Conservation (phyloP, 2,113 vertebrate genomes). For the Climacteris rufus region DNA sequence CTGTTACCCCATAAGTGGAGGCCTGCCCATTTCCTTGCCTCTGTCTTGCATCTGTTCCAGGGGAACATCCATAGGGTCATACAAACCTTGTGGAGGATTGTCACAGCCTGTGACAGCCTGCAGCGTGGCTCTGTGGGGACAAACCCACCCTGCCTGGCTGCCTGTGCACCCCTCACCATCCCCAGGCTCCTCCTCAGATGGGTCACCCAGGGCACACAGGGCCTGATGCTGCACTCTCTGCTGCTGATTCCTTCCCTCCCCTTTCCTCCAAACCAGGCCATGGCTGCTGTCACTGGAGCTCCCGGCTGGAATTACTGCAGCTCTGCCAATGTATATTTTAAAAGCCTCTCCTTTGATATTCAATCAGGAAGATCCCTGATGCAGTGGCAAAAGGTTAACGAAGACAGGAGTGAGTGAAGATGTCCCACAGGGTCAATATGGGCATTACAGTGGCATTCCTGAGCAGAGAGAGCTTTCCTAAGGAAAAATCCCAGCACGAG, state of each 20-base stretch:
- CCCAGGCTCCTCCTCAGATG: background rate
- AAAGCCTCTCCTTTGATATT: background rate
- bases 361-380: background rate
- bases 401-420: background rate
- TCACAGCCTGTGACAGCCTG: background rate
- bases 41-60: background rate
- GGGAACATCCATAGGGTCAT: background rate
- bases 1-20: background rate
- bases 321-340: background rate
- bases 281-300: background rate
- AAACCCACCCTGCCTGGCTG: background rate
- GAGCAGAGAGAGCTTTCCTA: background rate
- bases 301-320: constrained; percentile 5
- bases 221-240: background rate
- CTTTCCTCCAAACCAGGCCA: background rate
- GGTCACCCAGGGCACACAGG: background rate
- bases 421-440: accelerated
- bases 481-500: background rate
- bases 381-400: background rate
- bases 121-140: accelerated
- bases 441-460: accelerated
- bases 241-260: background rate
- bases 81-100: background rate
- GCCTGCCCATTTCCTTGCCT: background rate
- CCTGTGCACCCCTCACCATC: background rate